phyloP scores from a whole-genome alignment of 35 echinoderm and acorn worm genomes.

The Strongylocentrotus purpuratus region DNA sequence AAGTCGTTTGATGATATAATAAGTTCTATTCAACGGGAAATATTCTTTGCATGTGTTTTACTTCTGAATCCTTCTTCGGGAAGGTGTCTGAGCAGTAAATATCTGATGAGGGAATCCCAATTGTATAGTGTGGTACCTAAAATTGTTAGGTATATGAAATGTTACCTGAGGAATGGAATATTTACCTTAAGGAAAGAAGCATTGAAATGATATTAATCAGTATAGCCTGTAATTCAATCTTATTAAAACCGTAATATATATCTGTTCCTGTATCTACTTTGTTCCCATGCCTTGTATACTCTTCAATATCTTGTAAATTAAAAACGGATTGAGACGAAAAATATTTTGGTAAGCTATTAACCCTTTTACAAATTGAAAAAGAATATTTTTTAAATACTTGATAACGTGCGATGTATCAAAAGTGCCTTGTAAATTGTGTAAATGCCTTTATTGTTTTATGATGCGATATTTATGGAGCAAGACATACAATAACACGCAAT shows the following conservation, averaged over 20 bases:
- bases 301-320: background rate
- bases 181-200: too few relatives aligned
- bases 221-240: background rate
- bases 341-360: background rate
- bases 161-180: background rate
- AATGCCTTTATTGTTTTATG: slow-evolving; percentile 8
- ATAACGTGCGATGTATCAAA: background rate
- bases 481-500: background rate
- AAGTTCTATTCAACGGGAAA: too few relatives aligned
- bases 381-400: background rate
- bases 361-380: background rate
- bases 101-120: too few relatives aligned
- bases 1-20: background rate
- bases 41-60: too few relatives aligned
- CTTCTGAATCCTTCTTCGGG: too few relatives aligned
- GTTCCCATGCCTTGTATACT: background rate
- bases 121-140: too few relatives aligned
- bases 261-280: background rate
- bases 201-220: background rate
- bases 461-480: slow-evolving; percentile 4
- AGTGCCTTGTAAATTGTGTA: slow-evolving; percentile 4
- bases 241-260: background rate
- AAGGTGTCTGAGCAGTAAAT: too few relatives aligned
- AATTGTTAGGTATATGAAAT: too few relatives aligned
- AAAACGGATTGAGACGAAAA: background rate